These are phyloP conservation scores for Sarcophaga subvicina DNA, from an alignment of 2,888 invertebrate species.

Conservation along the genomic window DNA sequence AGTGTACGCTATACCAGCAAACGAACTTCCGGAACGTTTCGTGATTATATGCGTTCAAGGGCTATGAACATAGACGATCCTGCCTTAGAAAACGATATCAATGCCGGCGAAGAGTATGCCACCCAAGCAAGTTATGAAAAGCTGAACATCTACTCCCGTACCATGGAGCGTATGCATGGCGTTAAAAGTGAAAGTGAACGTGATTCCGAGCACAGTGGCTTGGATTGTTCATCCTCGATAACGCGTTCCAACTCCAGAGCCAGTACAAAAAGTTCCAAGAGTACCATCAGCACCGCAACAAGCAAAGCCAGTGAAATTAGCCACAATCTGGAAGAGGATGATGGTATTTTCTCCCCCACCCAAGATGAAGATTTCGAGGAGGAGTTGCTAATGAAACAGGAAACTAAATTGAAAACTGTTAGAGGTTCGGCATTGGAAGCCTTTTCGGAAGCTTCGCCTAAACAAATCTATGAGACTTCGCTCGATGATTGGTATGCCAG, in stretches of 20 bases:
- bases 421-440: conserved; percentile 75
- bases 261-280: conserved; percentile 69
- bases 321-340: conserved; percentile 74
- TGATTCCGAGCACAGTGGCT: conserved; percentile 75
- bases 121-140: conserved; percentile 78
- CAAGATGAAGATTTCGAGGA: conserved; percentile 77
- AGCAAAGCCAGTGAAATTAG: conserved; percentile 72
- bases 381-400: conserved; percentile 64
- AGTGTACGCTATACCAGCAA: conserved; percentile 82
- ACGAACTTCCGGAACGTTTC: conserved; percentile 80
- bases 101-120: conserved; percentile 76
- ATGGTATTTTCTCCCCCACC: conserved; percentile 76
- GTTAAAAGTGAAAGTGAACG: conserved; percentile 81
- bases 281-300: conserved; percentile 70
- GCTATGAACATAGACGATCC: conserved; percentile 80
- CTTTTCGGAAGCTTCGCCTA: conserved; percentile 79
- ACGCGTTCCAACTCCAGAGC: conserved; percentile 70
- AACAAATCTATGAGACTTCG: conserved; percentile 80
- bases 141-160: conserved; percentile 82
- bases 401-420: conserved; percentile 73
- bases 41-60: conserved; percentile 81
- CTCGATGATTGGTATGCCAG: conserved; percentile 91
- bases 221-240: conserved; percentile 70
- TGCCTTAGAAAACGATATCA: conserved; percentile 76
- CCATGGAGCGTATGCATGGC: conserved; percentile 84